Conservation (phyloP, 2,888 invertebrate genomes). For the Acrocera orbiculus region DNA sequence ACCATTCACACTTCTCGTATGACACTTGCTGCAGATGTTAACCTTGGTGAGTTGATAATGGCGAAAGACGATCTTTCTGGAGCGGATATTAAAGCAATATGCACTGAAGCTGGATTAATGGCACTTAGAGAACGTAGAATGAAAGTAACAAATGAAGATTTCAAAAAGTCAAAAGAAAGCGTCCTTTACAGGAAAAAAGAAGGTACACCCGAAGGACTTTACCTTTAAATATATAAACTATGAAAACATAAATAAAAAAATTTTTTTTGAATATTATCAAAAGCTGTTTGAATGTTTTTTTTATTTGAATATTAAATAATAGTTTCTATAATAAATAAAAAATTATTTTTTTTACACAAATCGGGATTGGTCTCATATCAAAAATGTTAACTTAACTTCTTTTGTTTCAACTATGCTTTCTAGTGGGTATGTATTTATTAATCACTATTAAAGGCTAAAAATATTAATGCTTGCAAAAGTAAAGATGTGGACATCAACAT, state of each 20-base stretch:
- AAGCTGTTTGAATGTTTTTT: neutral
- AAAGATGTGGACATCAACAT: too few species aligned
- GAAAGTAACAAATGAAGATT: conserved; percentile 99
- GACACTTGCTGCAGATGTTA: conserved; percentile 94
- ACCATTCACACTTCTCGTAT: conserved; percentile 98
- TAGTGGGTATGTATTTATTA: too few species aligned
- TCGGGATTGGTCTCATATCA: too few species aligned
- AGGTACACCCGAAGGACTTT: conserved; percentile 97
- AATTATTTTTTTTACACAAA: too few species aligned
- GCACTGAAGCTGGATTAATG: conserved; percentile 97
- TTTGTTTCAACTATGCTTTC: too few species aligned
- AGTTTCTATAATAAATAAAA: too few species aligned
- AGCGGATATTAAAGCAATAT: conserved; percentile 95
- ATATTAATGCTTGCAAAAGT: too few species aligned
- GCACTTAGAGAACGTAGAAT: conserved; percentile 93
- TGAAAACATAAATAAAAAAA: conserved; percentile 9
- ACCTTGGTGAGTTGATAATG: conserved; percentile 93
- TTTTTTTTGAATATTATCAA: conserved; percentile 9
- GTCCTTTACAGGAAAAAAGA: conserved; percentile 98
- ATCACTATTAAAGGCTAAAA: too few species aligned
- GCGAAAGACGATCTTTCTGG: conserved; percentile 99
- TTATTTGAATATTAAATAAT: too few species aligned
- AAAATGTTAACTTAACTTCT: too few species aligned
- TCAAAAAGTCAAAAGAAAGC: conserved; percentile 98
- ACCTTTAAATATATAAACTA: conserved; percentile 56